Conservation (phyloP, 2,797 vertebrate genomes). For the Dicrostonyx torquatus region DNA sequence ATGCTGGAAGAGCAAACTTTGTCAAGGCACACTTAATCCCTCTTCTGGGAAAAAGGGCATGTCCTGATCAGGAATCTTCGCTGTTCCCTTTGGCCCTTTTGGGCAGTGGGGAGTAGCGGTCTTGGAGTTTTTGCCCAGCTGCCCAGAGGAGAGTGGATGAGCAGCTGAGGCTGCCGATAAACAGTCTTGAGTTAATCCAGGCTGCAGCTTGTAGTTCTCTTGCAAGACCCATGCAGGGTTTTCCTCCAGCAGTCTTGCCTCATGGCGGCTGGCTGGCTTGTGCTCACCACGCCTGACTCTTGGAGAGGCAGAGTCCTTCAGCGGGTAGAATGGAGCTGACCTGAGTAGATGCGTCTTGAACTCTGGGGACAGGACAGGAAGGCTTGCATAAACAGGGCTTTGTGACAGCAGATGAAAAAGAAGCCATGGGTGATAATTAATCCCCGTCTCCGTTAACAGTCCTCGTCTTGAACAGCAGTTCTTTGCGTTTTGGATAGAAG, state of each 20-base stretch:
- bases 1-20: constrained; percentile 17
- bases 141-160: constrained; percentile 55
- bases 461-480: neutral
- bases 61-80: constrained; percentile 49
- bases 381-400: constrained; percentile 21
- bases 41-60: constrained; percentile 69
- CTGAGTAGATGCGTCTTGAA: neutral
- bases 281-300: constrained; percentile 63
- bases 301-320: constrained; percentile 55
- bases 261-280: constrained; percentile 69
- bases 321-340: constrained; percentile 66
- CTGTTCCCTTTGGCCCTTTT: constrained; percentile 27
- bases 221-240: constrained; percentile 65
- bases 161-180: constrained; percentile 70
- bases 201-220: constrained; percentile 47
- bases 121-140: constrained; percentile 67
- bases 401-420: neutral
- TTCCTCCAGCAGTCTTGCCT: constrained; percentile 73
- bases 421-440: constrained; percentile 38
- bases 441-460: neutral
- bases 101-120: constrained; percentile 46
- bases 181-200: constrained; percentile 67
- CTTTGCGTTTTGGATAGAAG: constrained; percentile 27
- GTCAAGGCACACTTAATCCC: constrained; percentile 70
- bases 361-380: constrained; percentile 31